Evolutionary conservation across 2,113 vertebrate genomes (phyloP), one percentile per base, ranked within the genome.

Genomic region (Pipa parva): DNA sequence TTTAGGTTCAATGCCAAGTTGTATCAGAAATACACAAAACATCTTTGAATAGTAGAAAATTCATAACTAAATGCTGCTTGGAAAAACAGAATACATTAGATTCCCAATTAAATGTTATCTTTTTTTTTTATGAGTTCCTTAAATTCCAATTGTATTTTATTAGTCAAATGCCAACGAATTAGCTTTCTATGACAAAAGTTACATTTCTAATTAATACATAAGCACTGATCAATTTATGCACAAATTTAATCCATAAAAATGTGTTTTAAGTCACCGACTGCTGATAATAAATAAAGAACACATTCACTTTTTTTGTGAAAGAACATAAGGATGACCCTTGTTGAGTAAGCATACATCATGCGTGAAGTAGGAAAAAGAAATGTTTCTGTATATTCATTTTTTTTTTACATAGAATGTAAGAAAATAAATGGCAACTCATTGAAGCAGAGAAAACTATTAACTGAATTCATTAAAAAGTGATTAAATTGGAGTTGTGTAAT

Each of bases 391-490:
- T 33, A 54, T 63, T 67, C 28, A 25, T 31, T 63, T 49, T 36
- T 31, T 63, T 49, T 36, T 26, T 54, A n/a, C 5, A 12, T 27
- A 21, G 13, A 21, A 25, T 25, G 42, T 63, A 63, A 26, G 71
- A 11, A 65, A 75, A 51, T 27, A 29, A 73, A 60, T 73, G 72
- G 56, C 72, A 65, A 72, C 52, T 73, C 74, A 76, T 74, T 71
- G 39, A 71, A 76, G 64, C 63, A 73, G 69, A 74, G 57, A 74
- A 49, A 71, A 59, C 66, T 76, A 22, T 49, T 73, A 63, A 63
- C 48, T 63, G 61, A 63, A 52, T 63, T 63, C 29, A 71, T 77
- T 76, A 70, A 76, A 78, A 74, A 77, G 72, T 22, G 72, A 78
- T 77, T 75, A 79, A 63, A 71, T 63, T 8, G 59, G 39, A 71